Evolutionary conservation across 2,113 vertebrate genomes (phyloP).

Genomic region (Triplophysa tibetana): DNA sequence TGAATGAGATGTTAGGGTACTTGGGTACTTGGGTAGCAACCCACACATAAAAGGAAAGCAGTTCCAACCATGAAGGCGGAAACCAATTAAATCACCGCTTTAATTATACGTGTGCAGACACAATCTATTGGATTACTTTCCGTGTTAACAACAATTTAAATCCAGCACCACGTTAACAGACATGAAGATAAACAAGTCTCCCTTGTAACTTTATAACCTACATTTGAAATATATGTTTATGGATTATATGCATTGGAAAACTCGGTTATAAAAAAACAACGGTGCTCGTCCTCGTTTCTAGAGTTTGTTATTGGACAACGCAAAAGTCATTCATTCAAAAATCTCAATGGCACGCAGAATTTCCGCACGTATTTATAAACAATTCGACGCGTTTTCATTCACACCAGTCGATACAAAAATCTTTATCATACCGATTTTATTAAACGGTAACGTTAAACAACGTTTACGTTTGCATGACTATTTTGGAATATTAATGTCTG

Average conservation of each 20-base stretch:
- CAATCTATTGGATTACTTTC: constrained; percentile 30
- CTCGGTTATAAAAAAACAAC: neutral
- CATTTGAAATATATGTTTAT: neutral
- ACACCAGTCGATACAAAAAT: too few species aligned
- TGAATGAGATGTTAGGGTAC: too few species aligned
- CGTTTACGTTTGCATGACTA: neutral
- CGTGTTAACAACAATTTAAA: constrained; percentile 20
- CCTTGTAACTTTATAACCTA: neutral
- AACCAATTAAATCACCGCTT: too few species aligned
- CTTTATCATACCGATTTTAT: neutral
- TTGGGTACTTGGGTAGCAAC: neutral
- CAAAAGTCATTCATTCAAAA: constrained; percentile 22
- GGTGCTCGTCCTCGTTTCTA: neutral
- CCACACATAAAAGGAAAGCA: neutral
- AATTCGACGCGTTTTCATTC: neutral
- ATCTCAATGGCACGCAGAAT: neutral
- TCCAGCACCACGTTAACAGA: constrained; percentile 38
- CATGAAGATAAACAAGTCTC: neutral
- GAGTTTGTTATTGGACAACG: constrained; percentile 13
- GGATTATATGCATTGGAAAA: neutral
- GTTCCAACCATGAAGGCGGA: too few species aligned
- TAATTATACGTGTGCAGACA: too few species aligned
- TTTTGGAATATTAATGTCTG: neutral
- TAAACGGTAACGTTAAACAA: neutral
- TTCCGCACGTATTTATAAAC: neutral